Percentiles rank a stretch among this genome's conserved stretches.
phyloP scores from a whole-genome alignment of 2,797 vertebrate species.

The Argya squamiceps region DNA sequence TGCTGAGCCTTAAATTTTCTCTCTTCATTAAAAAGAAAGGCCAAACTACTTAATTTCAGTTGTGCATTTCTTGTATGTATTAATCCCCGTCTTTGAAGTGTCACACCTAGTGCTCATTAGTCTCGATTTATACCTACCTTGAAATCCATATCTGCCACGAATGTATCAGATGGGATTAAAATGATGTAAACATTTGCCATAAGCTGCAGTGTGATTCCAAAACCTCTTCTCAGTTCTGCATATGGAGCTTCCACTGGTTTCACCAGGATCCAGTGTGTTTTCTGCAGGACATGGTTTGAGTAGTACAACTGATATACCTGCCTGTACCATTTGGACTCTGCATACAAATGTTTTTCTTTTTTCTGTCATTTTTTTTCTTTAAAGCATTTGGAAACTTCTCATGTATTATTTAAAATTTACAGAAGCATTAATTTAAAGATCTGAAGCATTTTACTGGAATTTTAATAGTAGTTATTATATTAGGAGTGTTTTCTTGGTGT shows the following conservation, averaged over 20 bases:
- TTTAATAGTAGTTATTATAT: neutral
- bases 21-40: conserved; percentile 28
- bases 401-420: neutral
- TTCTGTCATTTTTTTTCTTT: neutral
- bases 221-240: neutral
- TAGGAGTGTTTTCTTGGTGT: neutral
- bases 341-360: neutral
- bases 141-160: neutral
- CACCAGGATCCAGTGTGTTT: neutral
- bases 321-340: neutral
- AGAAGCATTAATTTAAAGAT: neutral
- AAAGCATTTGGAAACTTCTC: neutral
- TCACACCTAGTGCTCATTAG: neutral
- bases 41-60: neutral
- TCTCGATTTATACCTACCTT: conserved; percentile 2
- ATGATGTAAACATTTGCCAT: neutral
- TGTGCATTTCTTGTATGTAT: neutral
- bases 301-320: neutral
- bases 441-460: neutral
- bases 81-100: conserved; percentile 18
- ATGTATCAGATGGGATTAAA: neutral
- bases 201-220: neutral
- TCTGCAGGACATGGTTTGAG: neutral
- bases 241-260: neutral
- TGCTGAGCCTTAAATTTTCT: conserved; percentile 19